Evolutionary conservation across 2,888 invertebrate genomes (phyloP).

Genomic region (Platerodrilus igneus): DNA sequence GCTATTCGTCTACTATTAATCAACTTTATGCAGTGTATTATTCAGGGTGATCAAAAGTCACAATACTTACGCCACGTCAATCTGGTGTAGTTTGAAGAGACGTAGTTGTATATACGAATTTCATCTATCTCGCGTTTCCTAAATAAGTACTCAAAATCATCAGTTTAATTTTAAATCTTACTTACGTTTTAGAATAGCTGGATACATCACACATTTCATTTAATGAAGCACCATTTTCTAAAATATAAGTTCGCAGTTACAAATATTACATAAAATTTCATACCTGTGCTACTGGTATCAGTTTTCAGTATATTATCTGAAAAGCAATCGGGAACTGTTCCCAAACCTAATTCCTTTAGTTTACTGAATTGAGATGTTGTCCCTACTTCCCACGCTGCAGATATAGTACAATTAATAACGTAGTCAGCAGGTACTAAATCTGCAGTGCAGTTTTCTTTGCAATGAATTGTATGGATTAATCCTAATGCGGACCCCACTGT

Average conservation of each 20-base stretch:
- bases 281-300: too few relatives aligned
- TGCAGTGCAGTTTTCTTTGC: conserved; percentile 63
- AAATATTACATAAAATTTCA: too few relatives aligned
- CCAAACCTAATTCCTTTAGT: too few relatives aligned
- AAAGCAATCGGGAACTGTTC: too few relatives aligned
- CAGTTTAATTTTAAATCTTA: not conserved
- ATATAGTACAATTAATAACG: conserved; percentile 57
- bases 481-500: conserved; percentile 74
- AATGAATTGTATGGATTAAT: conserved; percentile 67
- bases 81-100: conserved; percentile 18
- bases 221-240: too few relatives aligned
- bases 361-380: too few relatives aligned
- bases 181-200: conserved; percentile 45
- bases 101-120: conserved; percentile 14
- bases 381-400: conserved; percentile 52
- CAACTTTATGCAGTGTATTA: not conserved
- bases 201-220: too few relatives aligned
- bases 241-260: too few relatives aligned
- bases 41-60: too few relatives aligned
- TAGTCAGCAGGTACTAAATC: conserved; percentile 70
- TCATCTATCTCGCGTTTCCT: not conserved
- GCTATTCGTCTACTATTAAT: not conserved
- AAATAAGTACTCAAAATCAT: not conserved
- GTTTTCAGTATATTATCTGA: too few relatives aligned
- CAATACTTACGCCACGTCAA: conserved; percentile 28